These are phyloP conservation scores for Ooceraea biroi DNA, from an alignment of 1,140 invertebrate species.

Conservation along the genomic window DNA sequence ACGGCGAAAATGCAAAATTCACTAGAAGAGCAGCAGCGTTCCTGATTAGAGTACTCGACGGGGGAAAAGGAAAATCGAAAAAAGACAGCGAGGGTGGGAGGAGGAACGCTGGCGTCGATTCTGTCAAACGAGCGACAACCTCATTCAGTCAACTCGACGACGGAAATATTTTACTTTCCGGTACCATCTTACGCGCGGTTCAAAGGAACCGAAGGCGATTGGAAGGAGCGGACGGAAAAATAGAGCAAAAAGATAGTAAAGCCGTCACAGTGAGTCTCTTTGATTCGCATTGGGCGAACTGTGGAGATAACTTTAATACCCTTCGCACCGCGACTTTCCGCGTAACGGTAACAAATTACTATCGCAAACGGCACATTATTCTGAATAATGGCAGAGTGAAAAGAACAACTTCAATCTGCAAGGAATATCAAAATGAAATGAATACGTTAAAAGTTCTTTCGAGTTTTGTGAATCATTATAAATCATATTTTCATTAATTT, in stretches of 20 bases:
- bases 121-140: slow-evolving; percentile 28
- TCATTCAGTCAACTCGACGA: slow-evolving; percentile 49
- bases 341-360: slow-evolving; percentile 51
- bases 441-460: neutral
- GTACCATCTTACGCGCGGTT: slow-evolving; percentile 56
- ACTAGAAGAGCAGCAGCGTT: slow-evolving; percentile 45
- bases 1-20: slow-evolving; percentile 70
- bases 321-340: slow-evolving; percentile 19
- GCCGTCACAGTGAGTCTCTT: slow-evolving; percentile 11
- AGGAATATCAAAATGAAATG: slow-evolving; percentile 28
- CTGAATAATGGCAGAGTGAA: slow-evolving; percentile 17
- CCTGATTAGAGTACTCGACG: slow-evolving; percentile 65
- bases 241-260: slow-evolving; percentile 20
- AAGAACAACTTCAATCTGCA: neutral
- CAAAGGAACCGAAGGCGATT: slow-evolving; percentile 55
- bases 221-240: slow-evolving; percentile 48
- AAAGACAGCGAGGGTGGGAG: slow-evolving; percentile 7
- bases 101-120: slow-evolving; percentile 44
- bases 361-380: slow-evolving; percentile 33
- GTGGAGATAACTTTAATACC: slow-evolving; percentile 44
- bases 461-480: neutral
- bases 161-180: slow-evolving; percentile 65
- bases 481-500: neutral
- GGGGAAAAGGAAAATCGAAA: slow-evolving; percentile 59
- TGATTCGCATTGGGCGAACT: slow-evolving; percentile 36